Evolutionary conservation across 2,888 invertebrate genomes (phyloP), one percentile per base, ranked within the genome.

Genomic region (Stomorhina lunata): DNA sequence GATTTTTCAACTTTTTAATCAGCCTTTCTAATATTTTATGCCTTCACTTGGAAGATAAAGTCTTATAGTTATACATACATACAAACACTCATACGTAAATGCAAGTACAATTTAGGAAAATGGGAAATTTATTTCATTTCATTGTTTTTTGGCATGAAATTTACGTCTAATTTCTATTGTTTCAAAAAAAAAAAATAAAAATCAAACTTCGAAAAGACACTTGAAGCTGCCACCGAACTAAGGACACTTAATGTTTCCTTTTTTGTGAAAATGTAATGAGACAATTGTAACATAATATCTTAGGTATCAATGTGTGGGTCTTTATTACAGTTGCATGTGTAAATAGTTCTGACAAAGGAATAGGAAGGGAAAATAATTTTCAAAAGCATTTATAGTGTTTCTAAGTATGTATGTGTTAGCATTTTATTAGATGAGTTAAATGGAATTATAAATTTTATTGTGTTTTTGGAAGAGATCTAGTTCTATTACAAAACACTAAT

Each of bases 1-100:
- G 72, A 72, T 79, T 66, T 72, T 40, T 40, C 20, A 59, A 71
- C 57, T 69, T 82, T 79, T 79, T 81, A 78, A 81, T 78, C 78
- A 78, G 78, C 77, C 50, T 55, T 40, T 65, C 63, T n/a, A 65
- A 43, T 73, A 79, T 69, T 73, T 65, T 61, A 68, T 50, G 22
- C 22, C 57, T 27, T 32, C 22, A 59, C 32, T n/a, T n/a, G n/a
- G n/a, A n/a, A 53, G 55, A 63, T 9, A 22, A 10, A 25, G 3
- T 1, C 9, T 10, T 4, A 57, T 34, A 4, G 17, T 15, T 7
- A 25, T 17, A 2, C n/a, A 34, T 4, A 32, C 27, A 29, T 1
- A 45, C 20, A 22, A 43, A n/a, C 3, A 55, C 2, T 22, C 27
- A 48, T 10, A 22, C 22, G 48, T 2, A 29, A 3, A 10, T 15